These are phyloP conservation scores for Ernsta delagoae DNA, from an alignment of 2,888 invertebrate genomes.

Conservation along the genomic window DNA sequence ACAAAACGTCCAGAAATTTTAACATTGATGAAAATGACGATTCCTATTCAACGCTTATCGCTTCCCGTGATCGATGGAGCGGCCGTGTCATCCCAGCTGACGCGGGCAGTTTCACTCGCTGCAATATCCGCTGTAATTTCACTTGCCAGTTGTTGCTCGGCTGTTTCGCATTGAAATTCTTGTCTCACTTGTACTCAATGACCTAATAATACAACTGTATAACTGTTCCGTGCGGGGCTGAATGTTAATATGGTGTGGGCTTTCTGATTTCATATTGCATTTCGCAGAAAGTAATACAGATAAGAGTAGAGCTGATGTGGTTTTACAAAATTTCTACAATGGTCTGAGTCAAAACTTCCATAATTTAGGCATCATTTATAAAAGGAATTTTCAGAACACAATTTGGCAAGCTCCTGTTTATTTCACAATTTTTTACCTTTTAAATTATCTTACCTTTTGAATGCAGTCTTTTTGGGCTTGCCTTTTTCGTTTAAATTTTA, in stretches of 20 bases:
- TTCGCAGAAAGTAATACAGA: no score
- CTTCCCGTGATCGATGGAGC: background rate
- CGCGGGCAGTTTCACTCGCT: conserved; percentile 23
- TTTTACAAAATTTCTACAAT: no score
- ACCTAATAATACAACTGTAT: conserved; percentile 32
- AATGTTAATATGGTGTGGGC: conserved; percentile 22
- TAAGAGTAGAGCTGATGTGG: no score
- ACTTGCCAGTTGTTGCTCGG: conserved; percentile 33
- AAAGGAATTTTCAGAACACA: no score
- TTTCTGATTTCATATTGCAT: background rate
- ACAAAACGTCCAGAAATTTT: background rate
- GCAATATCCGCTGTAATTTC: conserved; percentile 37
- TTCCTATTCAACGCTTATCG: background rate
- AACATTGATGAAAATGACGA: background rate
- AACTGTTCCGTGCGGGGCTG: conserved; percentile 9
- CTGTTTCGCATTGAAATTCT: conserved; percentile 36
- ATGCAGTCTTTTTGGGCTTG: no score
- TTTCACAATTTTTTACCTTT: no score
- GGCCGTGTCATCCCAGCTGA: conserved; percentile 22
- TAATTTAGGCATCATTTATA: no score
- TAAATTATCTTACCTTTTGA: no score
- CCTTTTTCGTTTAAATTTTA: no score
- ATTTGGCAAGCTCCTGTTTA: no score
- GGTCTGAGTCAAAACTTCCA: no score
- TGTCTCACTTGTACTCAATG: conserved; percentile 32